Evolutionary conservation across 2,113 vertebrate genomes (phyloP).

Genomic region (Promerops cafer): DNA sequence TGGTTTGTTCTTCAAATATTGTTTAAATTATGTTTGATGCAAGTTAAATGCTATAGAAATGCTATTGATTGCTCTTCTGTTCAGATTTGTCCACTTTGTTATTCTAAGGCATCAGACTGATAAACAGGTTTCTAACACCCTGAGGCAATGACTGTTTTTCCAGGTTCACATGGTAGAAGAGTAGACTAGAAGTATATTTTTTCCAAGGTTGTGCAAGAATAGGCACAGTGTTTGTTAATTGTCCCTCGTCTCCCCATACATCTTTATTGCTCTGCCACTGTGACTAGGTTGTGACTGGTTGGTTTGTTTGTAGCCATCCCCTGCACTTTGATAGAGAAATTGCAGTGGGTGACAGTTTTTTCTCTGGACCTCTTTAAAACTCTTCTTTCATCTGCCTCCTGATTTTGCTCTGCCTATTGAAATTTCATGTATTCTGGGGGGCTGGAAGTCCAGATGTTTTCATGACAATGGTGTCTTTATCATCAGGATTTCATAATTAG

Average conservation of each 20-base stretch:
- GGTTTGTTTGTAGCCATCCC: not conserved
- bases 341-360: not conserved
- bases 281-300: not conserved
- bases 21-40: not conserved
- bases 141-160: not conserved
- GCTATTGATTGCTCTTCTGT: not conserved
- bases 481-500: constrained; percentile 36
- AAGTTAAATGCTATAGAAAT: not conserved
- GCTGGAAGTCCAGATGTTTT: constrained; percentile 49
- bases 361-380: not conserved
- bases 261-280: not conserved
- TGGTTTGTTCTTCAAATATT: not conserved
- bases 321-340: not conserved
- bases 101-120: not conserved
- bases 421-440: not conserved
- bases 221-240: not conserved
- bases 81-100: not conserved
- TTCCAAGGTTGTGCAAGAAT: not conserved
- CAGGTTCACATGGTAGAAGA: not conserved
- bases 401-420: constrained; percentile 20
- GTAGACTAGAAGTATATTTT: not conserved
- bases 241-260: not conserved
- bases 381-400: not conserved
- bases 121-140: not conserved
- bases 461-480: constrained; percentile 44